phyloP scores from a whole-genome alignment of 2,888 invertebrate species.

The Cepaea hortensis region DNA sequence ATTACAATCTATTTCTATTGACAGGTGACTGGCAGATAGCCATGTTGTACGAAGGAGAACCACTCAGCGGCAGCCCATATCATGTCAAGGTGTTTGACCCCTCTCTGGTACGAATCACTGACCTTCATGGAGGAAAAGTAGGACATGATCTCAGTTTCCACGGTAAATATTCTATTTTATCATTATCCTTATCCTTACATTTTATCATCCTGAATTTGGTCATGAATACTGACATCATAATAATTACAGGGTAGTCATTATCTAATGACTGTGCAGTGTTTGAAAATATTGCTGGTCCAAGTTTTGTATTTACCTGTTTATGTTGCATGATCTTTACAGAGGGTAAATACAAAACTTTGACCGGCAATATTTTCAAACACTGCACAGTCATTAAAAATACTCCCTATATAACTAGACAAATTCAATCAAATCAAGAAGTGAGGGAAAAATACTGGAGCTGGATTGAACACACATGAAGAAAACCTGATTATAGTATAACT shows the following conservation, averaged over 20 bases:
- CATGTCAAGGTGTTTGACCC: slow-evolving; percentile 97
- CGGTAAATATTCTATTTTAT: slow-evolving; percentile 58
- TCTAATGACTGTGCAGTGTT: too few relatives aligned
- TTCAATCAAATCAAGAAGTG: too few relatives aligned
- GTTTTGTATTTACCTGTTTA: too few relatives aligned
- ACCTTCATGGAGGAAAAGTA: slow-evolving; percentile 79
- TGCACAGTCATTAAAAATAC: too few relatives aligned
- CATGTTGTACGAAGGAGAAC: slow-evolving; percentile 95
- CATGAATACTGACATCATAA: not conserved
- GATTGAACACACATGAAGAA: too few relatives aligned
- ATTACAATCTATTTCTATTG: slow-evolving; percentile 18
- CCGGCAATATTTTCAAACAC: too few relatives aligned
- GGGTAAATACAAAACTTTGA: too few relatives aligned
- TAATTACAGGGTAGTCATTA: not conserved
- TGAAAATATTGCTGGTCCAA: too few relatives aligned
- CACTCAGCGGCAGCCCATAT: slow-evolving; percentile 96
- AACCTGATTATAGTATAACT: too few relatives aligned
- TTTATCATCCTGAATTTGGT: not conserved
- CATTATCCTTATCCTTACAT: not conserved
- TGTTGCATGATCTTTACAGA: too few relatives aligned
- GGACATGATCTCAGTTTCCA: slow-evolving; percentile 79
- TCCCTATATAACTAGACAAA: too few relatives aligned
- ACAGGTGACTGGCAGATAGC: slow-evolving; percentile 93
- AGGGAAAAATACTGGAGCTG: too few relatives aligned
- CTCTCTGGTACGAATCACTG: slow-evolving; percentile 85